These are phyloP conservation scores for Myotis brandtii DNA, from an alignment of 2,113 vertebrate species.

Conservation along the genomic window DNA sequence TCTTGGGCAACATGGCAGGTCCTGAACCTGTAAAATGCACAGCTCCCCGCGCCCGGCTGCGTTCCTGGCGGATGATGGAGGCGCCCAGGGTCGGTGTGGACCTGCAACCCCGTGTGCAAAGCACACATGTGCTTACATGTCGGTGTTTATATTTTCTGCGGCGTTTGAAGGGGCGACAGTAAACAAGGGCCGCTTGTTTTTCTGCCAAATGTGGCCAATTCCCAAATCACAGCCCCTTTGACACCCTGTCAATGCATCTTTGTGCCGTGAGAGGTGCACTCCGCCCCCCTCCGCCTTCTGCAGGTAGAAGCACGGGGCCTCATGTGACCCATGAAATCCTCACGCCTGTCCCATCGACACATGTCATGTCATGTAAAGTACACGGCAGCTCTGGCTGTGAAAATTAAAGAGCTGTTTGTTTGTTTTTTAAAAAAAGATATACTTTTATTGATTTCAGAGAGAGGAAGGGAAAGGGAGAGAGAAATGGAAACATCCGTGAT, in stretches of 20 bases:
- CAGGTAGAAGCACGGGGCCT: background rate
- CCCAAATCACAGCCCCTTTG: background rate
- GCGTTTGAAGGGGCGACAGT: slow-evolving; percentile 30
- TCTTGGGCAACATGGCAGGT: background rate
- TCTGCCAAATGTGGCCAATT: background rate
- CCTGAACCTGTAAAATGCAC: background rate
- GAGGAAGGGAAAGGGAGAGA: too few relatives aligned
- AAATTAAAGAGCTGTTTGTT: too few relatives aligned
- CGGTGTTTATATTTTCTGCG: background rate
- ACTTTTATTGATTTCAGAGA: too few relatives aligned
- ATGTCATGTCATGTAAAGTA: too few relatives aligned
- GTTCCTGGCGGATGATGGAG: background rate
- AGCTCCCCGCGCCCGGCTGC: background rate
- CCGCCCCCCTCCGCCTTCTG: background rate
- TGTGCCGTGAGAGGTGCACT: background rate
- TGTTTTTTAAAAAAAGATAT: too few relatives aligned
- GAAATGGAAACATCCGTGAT: too few relatives aligned
- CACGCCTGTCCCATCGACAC: background rate
- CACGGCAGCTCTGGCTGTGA: too few relatives aligned
- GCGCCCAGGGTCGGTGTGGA: too few relatives aligned
- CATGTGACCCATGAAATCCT: background rate
- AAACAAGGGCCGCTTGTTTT: background rate
- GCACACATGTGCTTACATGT: background rate
- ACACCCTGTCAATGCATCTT: background rate
- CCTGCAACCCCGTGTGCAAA: too few relatives aligned